A percentile compares a stretch with the other conserved stretches of the same genome.
Evolutionary conservation across 2,888 invertebrate genomes (phyloP).

Genomic region (Cyrtodaria siliqua): DNA sequence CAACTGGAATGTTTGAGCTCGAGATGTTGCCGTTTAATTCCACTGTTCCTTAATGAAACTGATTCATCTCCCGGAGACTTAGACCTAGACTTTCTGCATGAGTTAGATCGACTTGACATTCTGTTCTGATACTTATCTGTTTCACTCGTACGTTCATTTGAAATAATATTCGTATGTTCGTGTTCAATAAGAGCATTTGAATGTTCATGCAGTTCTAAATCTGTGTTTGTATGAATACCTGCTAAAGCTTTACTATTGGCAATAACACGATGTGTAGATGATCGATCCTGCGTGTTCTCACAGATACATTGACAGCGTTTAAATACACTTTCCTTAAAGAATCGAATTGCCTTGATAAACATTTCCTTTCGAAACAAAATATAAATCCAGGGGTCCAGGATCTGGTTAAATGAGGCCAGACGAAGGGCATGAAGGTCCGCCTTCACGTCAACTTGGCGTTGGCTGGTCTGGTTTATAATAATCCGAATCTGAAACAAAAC

Average conservation of each 20-base stretch:
- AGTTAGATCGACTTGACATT: too few relatives aligned
- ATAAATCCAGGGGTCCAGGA: conserved; percentile 86
- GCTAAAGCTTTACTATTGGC: neutral
- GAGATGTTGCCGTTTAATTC: neutral
- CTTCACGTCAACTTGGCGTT: conserved; percentile 47
- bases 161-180: neutral
- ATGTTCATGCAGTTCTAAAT: neutral
- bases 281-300: neutral
- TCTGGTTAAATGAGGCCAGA: conserved; percentile 84
- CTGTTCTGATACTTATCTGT: neutral
- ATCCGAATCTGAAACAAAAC: conserved; percentile 67
- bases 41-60: too few relatives aligned
- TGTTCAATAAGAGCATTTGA: neutral
- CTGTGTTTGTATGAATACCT: neutral
- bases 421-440: conserved; percentile 82
- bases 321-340: conserved; percentile 23
- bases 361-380: conserved; percentile 82
- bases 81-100: too few relatives aligned
- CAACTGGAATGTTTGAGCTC: conserved; percentile 41
- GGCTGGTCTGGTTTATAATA: conserved; percentile 67
- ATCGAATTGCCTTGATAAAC: conserved; percentile 26
- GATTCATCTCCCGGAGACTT: too few relatives aligned
- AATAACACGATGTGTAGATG: neutral
- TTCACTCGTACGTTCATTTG: neutral
- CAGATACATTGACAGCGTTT: neutral